Percentiles rank a stretch among this genome's conserved stretches.
phyloP scores from a whole-genome alignment of 2,797 vertebrate species.

The Sebastes aleutianus region DNA sequence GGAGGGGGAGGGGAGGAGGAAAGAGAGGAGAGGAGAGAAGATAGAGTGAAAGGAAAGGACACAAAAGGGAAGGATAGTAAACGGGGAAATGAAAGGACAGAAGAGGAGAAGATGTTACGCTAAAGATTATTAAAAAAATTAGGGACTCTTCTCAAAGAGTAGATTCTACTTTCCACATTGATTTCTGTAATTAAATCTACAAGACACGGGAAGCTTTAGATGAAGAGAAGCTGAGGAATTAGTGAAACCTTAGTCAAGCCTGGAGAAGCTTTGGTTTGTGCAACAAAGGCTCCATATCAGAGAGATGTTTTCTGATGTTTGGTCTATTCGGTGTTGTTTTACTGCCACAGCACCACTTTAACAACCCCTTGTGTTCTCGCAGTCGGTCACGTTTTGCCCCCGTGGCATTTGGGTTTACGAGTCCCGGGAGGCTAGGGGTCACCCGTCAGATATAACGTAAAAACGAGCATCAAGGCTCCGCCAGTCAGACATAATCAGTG shows the following conservation, averaged over 20 bases:
- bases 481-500: background rate
- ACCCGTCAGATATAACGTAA: background rate
- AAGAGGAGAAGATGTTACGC: background rate
- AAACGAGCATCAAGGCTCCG: background rate
- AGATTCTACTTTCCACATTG: background rate
- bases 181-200: background rate
- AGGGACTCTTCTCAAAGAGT: background rate
- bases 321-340: background rate
- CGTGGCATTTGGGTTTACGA: slow-evolving; percentile 61
- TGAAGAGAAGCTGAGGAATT: background rate
- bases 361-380: background rate
- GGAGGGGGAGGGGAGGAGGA: background rate
- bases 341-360: background rate
- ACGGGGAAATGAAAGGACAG: background rate
- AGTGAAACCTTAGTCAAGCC: background rate
- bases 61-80: background rate
- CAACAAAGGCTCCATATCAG: too few species aligned
- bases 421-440: background rate
- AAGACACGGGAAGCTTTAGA: background rate
- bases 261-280: background rate
- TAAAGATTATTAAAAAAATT: background rate
- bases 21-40: background rate
- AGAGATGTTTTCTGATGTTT: background rate
- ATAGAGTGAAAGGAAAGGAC: background rate
- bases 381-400: slow-evolving; percentile 14